Evolutionary conservation across 2,797 vertebrate species (phyloP).

Genomic region (Iguana delicatissima): DNA sequence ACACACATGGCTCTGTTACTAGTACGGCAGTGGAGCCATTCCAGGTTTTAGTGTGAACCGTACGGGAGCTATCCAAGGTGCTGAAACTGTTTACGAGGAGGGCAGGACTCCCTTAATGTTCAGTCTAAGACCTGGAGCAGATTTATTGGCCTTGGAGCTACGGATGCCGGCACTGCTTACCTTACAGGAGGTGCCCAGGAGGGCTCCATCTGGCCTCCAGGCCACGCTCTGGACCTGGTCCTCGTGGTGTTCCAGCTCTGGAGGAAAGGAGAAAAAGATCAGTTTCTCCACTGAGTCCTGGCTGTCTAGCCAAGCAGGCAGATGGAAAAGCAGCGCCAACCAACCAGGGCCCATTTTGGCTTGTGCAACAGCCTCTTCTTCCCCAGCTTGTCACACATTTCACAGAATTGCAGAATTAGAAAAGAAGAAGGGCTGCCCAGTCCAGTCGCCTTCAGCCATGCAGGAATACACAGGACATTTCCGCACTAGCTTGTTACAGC

Average conservation of each 20-base stretch:
- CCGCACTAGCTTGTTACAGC: too few species aligned
- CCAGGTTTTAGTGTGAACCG: too few species aligned
- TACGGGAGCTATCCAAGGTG: too few species aligned
- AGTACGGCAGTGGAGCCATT: too few species aligned
- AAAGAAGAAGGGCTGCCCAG: too few species aligned
- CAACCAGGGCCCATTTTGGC: neutral
- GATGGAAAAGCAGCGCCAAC: neutral
- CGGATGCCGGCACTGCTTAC: slow-evolving; percentile 74
- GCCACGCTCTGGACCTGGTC: slow-evolving; percentile 90
- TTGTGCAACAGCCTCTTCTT: neutral
- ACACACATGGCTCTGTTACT: neutral
- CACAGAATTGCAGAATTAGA: too few species aligned
- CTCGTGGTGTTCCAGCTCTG: slow-evolving; percentile 88
- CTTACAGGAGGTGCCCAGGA: slow-evolving; percentile 91
- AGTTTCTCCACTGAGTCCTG: neutral
- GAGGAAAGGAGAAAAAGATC: neutral
- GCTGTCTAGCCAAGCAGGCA: neutral
- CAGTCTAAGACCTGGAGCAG: neutral
- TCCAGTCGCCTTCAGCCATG: too few species aligned
- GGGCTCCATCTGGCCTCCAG: slow-evolving; percentile 91
- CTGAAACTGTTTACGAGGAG: too few species aligned
- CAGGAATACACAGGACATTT: too few species aligned
- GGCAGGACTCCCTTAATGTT: too few species aligned
- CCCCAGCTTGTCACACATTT: too few species aligned
- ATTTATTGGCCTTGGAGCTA: neutral